These are phyloP conservation scores for Crypturellus tataupa DNA, from an alignment of 2,797 vertebrate species.

Conservation along the genomic window DNA sequence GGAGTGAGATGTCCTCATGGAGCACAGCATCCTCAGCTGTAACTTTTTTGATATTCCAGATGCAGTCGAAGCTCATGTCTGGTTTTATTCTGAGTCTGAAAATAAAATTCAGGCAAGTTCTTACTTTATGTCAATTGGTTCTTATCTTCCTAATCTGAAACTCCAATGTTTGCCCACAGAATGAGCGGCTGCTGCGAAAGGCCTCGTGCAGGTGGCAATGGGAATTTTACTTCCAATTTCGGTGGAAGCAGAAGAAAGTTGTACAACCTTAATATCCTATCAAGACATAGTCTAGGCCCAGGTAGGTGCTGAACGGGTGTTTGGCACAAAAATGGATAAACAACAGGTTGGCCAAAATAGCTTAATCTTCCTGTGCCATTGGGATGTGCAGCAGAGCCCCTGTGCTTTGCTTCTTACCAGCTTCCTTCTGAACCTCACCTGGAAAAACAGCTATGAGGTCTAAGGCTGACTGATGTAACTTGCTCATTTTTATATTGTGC, in stretches of 20 bases:
- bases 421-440: background rate
- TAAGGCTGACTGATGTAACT: accelerated
- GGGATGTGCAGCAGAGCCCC: accelerated
- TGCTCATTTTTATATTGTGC: accelerated
- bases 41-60: background rate
- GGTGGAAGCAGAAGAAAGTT: background rate
- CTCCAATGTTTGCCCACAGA: slow-evolving; percentile 41
- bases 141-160: slow-evolving; percentile 55
- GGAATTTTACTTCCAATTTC: background rate
- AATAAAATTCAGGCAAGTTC: background rate
- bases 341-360: accelerated
- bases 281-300: background rate
- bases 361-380: background rate
- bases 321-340: background rate
- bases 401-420: accelerated
- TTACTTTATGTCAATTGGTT: slow-evolving; percentile 35
- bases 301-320: background rate
- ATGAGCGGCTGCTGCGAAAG: background rate
- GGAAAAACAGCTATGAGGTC: accelerated
- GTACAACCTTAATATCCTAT: background rate
- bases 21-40: background rate
- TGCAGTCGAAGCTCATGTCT: background rate
- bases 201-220: background rate
- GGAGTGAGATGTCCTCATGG: too few relatives aligned
- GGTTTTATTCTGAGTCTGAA: background rate